Conservation (phyloP, 2,888 invertebrate genomes). For the Empis livida region DNA sequence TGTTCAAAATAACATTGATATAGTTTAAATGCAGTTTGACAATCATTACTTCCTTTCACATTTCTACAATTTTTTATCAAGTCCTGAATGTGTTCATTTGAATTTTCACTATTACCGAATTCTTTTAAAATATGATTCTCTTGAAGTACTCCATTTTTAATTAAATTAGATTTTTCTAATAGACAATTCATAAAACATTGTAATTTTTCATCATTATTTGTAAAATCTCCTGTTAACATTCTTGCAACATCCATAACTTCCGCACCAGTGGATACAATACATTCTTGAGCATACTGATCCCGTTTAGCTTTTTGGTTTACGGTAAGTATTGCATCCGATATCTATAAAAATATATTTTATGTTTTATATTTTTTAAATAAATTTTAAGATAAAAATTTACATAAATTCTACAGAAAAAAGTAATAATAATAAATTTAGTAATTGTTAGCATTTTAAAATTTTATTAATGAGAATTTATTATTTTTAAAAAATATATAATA, state of each 20-base stretch:
- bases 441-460: no score
- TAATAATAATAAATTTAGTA: no score
- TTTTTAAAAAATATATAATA: no score
- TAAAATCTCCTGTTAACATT: constrained; percentile 10
- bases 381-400: no score
- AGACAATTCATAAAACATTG: constrained; percentile 13
- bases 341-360: neutral
- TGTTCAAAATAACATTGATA: constrained; percentile 17
- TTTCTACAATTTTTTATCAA: constrained; percentile 21
- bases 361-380: no score
- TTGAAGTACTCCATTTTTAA: constrained; percentile 8
- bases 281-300: constrained; percentile 3
- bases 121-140: constrained; percentile 2
- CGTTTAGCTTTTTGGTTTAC: constrained; percentile 11
- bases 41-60: constrained; percentile 22
- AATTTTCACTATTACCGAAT: constrained; percentile 17
- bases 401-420: no score
- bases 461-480: no score
- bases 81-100: constrained; percentile 16
- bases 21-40: constrained; percentile 26
- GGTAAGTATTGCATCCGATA: neutral
- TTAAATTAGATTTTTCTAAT: constrained; percentile 9
- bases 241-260: constrained; percentile 2
- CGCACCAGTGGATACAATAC: constrained; percentile 5
- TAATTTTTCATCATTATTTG: constrained; percentile 3